These are phyloP conservation scores for Bufo bufo DNA, from an alignment of 2,113 vertebrate genomes.

Conservation along the genomic window DNA sequence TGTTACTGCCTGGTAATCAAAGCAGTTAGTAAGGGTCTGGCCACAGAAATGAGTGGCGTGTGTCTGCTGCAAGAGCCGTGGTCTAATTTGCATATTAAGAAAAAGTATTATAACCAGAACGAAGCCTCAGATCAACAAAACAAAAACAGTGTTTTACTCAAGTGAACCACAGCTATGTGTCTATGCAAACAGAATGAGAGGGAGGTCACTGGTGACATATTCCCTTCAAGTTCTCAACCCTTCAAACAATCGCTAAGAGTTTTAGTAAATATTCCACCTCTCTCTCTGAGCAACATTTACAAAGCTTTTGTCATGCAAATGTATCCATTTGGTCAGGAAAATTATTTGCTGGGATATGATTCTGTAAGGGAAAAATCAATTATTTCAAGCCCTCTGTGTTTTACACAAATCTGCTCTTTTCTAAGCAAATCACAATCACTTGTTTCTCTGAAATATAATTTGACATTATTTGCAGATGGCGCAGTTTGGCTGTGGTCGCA, in stretches of 20 bases:
- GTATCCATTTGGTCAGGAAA: conserved; percentile 35
- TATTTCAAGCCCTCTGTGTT: conserved; percentile 46
- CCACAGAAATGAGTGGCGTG: too few species aligned
- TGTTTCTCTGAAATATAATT: conserved; percentile 42
- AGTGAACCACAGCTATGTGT: too few species aligned
- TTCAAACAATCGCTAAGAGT: background rate
- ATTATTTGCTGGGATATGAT: conserved; percentile 44
- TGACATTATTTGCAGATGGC: conserved; percentile 54
- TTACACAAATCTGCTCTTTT: conserved; percentile 42
- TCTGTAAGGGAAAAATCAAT: conserved; percentile 47
- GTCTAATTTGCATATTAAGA: too few species aligned
- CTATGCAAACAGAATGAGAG: too few species aligned
- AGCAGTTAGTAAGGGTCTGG: too few species aligned
- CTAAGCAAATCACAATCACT: conserved; percentile 29
- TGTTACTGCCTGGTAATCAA: too few species aligned
- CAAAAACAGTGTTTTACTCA: too few species aligned
- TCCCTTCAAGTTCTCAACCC: background rate
- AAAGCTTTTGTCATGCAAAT: conserved; percentile 50
- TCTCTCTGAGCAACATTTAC: conserved; percentile 21
- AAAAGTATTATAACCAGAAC: too few species aligned
- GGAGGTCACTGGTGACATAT: too few species aligned
- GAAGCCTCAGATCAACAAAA: too few species aligned
- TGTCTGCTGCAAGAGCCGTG: too few species aligned
- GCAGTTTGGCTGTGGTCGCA: conserved; percentile 25
- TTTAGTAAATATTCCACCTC: conserved; percentile 16